Base-by-base conservation (phyloP, 1,140 invertebrate genomes). In the Drosophila subpulchrella region DNA sequence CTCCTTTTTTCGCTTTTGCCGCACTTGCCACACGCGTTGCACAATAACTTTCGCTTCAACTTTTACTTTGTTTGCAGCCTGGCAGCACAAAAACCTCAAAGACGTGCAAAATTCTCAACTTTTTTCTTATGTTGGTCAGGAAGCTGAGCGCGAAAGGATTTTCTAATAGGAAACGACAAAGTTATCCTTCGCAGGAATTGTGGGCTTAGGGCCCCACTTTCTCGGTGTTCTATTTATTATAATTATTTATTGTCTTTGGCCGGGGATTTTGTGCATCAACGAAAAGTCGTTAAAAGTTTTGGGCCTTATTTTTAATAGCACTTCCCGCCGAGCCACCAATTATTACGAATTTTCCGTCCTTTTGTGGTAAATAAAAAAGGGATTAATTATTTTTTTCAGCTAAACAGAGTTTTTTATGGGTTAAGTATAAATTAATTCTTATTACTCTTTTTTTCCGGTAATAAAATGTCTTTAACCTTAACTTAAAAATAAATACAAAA, bases 1-100 rank as follows among this genome's bases (percentile, higher is more conserved):
- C 2, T 20, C 20, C 20, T 20, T 20, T 20, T 67, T 57, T 54
- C 51, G 67, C 53, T 54, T 57, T 75, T 51, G 75, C 78, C 75
- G 83, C 82, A 86, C 79, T 86, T 76, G 67, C 75, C 71, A 75
- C 83, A 86, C 81, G 67, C 81, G 67, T 82, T 82, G 75, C 73
- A 81, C 77, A 81, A 84, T 50, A 86, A 78, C 82, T 86, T 88
- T 88, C 71, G 72, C 83, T 75, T 62, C 48, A 86, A 86, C 82
- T 86, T 86, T 79, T 79, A 88, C 83, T 86, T 86, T 83, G 72
- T 88, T 83, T 83, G 75, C 62, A 51, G 53, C 70, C 51, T 68
- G 34, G 70, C 53, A 66, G 42, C 59, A 78, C 62, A 44, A 70
- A 77, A 79, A 68, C 75, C 68, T 88, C 67, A 58, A 68, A 56